phyloP scores from a whole-genome alignment of 2,888 invertebrate genomes.

The Kuschelorhynchus macadamiae region DNA sequence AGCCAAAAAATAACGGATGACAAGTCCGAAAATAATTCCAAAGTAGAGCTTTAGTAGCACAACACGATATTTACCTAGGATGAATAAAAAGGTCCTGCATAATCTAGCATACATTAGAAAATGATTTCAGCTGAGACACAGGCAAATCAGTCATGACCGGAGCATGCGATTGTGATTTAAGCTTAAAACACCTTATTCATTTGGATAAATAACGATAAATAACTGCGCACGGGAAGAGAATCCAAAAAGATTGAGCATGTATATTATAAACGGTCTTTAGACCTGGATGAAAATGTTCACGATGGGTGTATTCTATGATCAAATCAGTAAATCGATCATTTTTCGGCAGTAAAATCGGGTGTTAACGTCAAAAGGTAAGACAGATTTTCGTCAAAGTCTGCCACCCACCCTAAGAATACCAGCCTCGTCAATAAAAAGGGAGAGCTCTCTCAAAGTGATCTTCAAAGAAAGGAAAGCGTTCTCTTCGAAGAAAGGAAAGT shows the following conservation, averaged over 20 bases:
- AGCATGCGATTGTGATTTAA: too few species aligned
- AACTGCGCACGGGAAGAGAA: not conserved
- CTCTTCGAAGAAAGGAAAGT: not conserved
- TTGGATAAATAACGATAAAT: not conserved
- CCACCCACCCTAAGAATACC: too few species aligned
- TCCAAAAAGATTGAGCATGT: not conserved
- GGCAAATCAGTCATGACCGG: too few species aligned
- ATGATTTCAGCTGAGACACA: too few species aligned
- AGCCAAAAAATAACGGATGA: too few species aligned
- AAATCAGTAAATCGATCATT: conserved; percentile 1
- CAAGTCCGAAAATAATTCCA: too few species aligned
- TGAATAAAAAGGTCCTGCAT: too few species aligned
- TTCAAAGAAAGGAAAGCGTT: not conserved
- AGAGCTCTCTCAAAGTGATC: too few species aligned
- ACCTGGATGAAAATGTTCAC: not conserved
- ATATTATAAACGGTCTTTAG: conserved; percentile 5
- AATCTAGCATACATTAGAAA: too few species aligned
- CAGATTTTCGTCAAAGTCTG: not conserved
- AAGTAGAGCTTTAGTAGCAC: too few species aligned
- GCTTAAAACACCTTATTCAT: not conserved
- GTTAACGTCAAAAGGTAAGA: not conserved
- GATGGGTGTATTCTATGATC: conserved; percentile 9
- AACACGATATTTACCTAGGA: too few species aligned
- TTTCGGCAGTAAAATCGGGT: conserved; percentile 14
- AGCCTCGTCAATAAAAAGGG: not conserved